These are phyloP conservation scores for Myopa testacea DNA, from an alignment of 2,888 invertebrate species.

Conservation along the genomic window DNA sequence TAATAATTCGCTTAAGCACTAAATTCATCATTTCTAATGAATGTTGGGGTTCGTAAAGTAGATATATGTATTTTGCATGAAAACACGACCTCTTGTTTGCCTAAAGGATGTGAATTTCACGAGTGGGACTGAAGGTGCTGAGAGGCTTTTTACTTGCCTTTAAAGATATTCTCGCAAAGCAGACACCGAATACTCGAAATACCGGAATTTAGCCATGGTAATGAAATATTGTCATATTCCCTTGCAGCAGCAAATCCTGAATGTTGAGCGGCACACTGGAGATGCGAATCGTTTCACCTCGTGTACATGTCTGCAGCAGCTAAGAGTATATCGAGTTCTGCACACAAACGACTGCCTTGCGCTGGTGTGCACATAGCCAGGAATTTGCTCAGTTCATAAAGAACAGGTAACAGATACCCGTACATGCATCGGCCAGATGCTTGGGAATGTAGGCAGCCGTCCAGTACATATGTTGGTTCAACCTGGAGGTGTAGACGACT, in stretches of 20 bases:
- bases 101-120: slow-evolving; percentile 2
- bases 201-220: slow-evolving; percentile 47
- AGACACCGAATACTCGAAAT: slow-evolving; percentile 37
- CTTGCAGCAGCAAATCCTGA: slow-evolving; percentile 30
- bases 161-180: background rate
- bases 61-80: slow-evolving; percentile 10
- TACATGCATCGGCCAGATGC: slow-evolving; percentile 30
- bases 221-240: slow-evolving; percentile 61
- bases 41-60: background rate
- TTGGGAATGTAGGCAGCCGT: slow-evolving; percentile 29
- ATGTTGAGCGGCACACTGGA: background rate
- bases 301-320: background rate
- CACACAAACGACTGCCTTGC: slow-evolving; percentile 18
- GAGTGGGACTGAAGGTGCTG: slow-evolving; percentile 29
- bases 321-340: background rate
- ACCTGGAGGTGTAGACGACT: slow-evolving; percentile 23
- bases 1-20: slow-evolving; percentile 21
- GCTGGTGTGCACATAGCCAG: slow-evolving; percentile 11
- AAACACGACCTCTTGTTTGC: slow-evolving; percentile 5
- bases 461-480: slow-evolving; percentile 3
- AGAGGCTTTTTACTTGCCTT: slow-evolving; percentile 4
- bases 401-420: slow-evolving; percentile 14
- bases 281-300: slow-evolving; percentile 16
- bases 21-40: slow-evolving; percentile 16
- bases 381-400: slow-evolving; percentile 25